Evolutionary conservation across 1,140 invertebrate species (phyloP).

Genomic region (Nymphalis io): DNA sequence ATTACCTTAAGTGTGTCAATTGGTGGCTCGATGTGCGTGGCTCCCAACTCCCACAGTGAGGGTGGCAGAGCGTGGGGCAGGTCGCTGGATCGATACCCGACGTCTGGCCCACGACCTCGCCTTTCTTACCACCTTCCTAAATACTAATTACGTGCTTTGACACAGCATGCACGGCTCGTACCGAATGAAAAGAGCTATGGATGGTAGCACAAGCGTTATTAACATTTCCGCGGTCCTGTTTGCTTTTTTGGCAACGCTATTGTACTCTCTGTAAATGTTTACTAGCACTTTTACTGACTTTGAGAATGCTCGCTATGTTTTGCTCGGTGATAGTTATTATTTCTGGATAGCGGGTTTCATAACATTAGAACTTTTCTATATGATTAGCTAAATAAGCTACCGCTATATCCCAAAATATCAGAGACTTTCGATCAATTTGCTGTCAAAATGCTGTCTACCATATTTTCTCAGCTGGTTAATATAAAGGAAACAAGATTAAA

Average conservation of each 20-base stretch:
- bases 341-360: neutral
- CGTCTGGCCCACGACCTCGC: slow-evolving; percentile 78
- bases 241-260: slow-evolving; percentile 63
- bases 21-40: slow-evolving; percentile 77
- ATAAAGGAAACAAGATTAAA: slow-evolving; percentile 79
- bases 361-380: neutral
- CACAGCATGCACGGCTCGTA: slow-evolving; percentile 70
- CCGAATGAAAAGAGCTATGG: slow-evolving; percentile 73
- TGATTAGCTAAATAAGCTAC: neutral
- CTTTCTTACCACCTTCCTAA: slow-evolving; percentile 81
- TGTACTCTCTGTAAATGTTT: slow-evolving; percentile 40
- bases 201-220: slow-evolving; percentile 66
- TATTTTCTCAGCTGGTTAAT: slow-evolving; percentile 68
- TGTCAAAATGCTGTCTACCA: slow-evolving; percentile 36
- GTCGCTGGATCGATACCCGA: slow-evolving; percentile 77
- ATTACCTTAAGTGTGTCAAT: slow-evolving; percentile 80
- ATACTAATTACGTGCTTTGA: slow-evolving; percentile 81
- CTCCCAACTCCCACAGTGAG: slow-evolving; percentile 51
- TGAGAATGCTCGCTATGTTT: slow-evolving; percentile 4
- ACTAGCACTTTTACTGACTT: slow-evolving; percentile 37
- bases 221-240: slow-evolving; percentile 59
- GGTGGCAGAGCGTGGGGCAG: slow-evolving; percentile 69
- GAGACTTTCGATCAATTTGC: slow-evolving; percentile 32
- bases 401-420: neutral
- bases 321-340: neutral